Percentiles rank a stretch among this genome's conserved stretches.
These are phyloP conservation scores for Helicoverpa armigera DNA, from an alignment of 1,140 invertebrate species.

Conservation along the genomic window DNA sequence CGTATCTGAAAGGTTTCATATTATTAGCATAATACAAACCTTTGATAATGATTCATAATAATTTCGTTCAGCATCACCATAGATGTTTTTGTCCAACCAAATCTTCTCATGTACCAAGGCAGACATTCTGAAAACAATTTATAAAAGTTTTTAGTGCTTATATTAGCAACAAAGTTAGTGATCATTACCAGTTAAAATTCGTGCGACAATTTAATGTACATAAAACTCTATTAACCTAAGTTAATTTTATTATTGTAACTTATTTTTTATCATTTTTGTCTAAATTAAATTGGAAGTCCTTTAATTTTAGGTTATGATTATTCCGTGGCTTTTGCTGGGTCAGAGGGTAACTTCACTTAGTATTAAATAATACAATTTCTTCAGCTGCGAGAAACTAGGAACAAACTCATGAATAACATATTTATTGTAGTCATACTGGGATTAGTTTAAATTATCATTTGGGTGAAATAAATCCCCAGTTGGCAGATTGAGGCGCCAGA, in stretches of 20 bases:
- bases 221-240: no score
- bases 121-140: constrained; percentile 74
- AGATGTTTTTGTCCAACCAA: constrained; percentile 88
- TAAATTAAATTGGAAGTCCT: no score
- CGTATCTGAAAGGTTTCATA: background rate
- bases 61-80: constrained; percentile 88
- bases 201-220: no score
- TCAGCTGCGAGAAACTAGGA: background rate
- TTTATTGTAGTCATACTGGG: background rate
- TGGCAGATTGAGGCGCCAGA: constrained; percentile 33
- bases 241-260: no score
- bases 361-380: no score
- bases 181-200: background rate
- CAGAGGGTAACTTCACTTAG: no score
- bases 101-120: constrained; percentile 85
- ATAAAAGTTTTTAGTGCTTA: background rate
- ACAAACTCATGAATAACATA: background rate
- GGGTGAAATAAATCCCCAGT: constrained; percentile 3
- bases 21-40: constrained; percentile 70
- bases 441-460: background rate
- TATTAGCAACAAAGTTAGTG: background rate
- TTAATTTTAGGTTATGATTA: no score
- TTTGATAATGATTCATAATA: constrained; percentile 88
- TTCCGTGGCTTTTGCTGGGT: no score
- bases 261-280: no score